A percentile compares a stretch with the other conserved stretches of the same genome.
Evolutionary conservation across 92 coral and sea anemone species (phyloP).

Genomic region (Palythoa grandiflora): DNA sequence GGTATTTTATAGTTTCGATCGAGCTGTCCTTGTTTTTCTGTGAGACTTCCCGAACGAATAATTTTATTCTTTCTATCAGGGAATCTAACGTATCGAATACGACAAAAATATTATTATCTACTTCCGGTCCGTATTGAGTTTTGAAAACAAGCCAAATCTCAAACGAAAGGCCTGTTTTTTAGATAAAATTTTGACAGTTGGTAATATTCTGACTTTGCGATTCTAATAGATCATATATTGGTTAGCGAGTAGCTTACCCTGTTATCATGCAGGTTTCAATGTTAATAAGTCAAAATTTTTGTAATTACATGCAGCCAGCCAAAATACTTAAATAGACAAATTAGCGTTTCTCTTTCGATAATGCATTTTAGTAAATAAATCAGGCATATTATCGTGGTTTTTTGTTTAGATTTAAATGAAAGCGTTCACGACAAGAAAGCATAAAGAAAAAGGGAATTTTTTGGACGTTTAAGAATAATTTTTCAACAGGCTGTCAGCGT

Average conservation of each 20-base stretch:
- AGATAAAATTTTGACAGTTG: constrained; percentile 1
- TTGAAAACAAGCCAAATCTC: constrained; percentile 28
- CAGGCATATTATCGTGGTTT: background rate
- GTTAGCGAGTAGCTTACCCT: background rate
- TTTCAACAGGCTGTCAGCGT: constrained; percentile 24
- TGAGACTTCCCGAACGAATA: background rate
- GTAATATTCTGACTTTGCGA: background rate
- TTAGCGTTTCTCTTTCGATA: constrained; percentile 43
- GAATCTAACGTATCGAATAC: background rate
- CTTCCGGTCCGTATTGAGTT: background rate
- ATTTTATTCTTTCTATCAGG: background rate
- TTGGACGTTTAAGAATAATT: background rate
- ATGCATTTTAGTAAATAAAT: constrained; percentile 23
- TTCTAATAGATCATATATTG: background rate
- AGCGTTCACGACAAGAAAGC: background rate
- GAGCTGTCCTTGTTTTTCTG: background rate
- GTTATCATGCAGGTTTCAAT: constrained; percentile 12
- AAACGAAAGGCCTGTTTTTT: background rate
- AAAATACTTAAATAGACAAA: constrained; percentile 28
- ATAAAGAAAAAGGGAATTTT: background rate
- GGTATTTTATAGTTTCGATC: background rate
- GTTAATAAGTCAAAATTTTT: background rate
- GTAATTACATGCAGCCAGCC: constrained; percentile 26
- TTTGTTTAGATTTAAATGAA: constrained; percentile 12
- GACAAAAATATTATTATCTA: background rate